A percentile compares a stretch with the other conserved stretches of the same genome.
phyloP scores from a whole-genome alignment of 1,140 invertebrate species.

The Microvelia longipes region DNA sequence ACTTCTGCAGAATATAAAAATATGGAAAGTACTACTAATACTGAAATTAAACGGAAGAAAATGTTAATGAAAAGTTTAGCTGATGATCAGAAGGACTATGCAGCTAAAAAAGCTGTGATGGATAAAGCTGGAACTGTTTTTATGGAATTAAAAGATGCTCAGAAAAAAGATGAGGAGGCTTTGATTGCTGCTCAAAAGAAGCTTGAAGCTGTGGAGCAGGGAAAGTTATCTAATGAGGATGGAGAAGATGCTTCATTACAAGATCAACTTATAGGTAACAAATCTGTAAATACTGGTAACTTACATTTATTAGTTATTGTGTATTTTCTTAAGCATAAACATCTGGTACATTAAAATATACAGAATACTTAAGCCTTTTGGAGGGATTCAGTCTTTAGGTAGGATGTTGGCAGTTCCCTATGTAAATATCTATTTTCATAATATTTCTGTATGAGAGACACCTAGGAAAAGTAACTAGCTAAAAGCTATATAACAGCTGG shows the following conservation, averaged over 20 bases:
- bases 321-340: too few relatives aligned
- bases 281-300: slow-evolving; percentile 3
- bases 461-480: too few relatives aligned
- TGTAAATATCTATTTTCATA: too few relatives aligned
- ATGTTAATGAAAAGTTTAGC: slow-evolving; percentile 49
- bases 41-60: slow-evolving; percentile 51
- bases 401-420: too few relatives aligned
- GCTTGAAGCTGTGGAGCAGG: slow-evolving; percentile 68
- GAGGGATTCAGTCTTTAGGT: too few relatives aligned
- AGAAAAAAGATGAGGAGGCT: slow-evolving; percentile 47
- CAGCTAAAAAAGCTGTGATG: slow-evolving; percentile 47
- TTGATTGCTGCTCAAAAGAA: slow-evolving; percentile 57
- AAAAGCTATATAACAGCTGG: too few relatives aligned
- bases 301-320: too few relatives aligned
- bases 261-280: slow-evolving; percentile 68
- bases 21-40: slow-evolving; percentile 48
- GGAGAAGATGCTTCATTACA: slow-evolving; percentile 72
- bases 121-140: slow-evolving; percentile 50
- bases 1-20: slow-evolving; percentile 47
- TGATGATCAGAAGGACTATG: slow-evolving; percentile 50
- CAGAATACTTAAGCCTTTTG: too few relatives aligned
- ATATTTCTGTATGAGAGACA: too few relatives aligned
- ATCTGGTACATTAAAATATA: too few relatives aligned
- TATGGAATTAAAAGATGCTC: slow-evolving; percentile 49
- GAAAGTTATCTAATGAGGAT: slow-evolving; percentile 59